phyloP scores from a whole-genome alignment of 2,888 invertebrate genomes.

The Nephrocerus scutellatus region DNA sequence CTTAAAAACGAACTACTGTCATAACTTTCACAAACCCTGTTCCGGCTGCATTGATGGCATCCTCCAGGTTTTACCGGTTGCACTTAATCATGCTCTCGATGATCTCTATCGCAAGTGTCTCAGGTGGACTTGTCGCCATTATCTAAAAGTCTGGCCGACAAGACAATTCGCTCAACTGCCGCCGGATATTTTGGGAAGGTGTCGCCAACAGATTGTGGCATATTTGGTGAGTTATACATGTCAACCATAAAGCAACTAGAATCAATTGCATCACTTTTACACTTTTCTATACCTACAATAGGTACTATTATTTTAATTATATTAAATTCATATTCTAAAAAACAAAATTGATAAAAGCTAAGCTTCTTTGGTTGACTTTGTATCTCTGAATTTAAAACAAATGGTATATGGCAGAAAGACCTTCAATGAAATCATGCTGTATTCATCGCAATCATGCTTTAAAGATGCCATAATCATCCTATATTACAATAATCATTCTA shows the following conservation, averaged over 20 bases:
- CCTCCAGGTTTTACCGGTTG: constrained; percentile 77
- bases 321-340: background rate
- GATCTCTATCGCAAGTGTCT: constrained; percentile 81
- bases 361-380: too few relatives aligned
- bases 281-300: background rate
- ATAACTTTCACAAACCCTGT: constrained; percentile 93
- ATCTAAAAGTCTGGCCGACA: constrained; percentile 84
- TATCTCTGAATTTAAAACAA: too few relatives aligned
- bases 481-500: too few relatives aligned
- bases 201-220: constrained; percentile 73
- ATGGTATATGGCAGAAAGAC: too few relatives aligned
- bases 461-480: too few relatives aligned
- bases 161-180: constrained; percentile 81
- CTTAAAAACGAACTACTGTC: constrained; percentile 82
- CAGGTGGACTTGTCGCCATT: constrained; percentile 81
- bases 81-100: constrained; percentile 78
- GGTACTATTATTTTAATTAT: background rate
- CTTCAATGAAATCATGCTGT: too few relatives aligned
- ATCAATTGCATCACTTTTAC: background rate
- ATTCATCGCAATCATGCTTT: too few relatives aligned
- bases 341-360: background rate
- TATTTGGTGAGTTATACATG: constrained; percentile 60
- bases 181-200: constrained; percentile 73
- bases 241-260: too few relatives aligned
- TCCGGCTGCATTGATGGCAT: constrained; percentile 80